Conservation (phyloP, 2,113 vertebrate species). For the Balaeniceps rex region DNA sequence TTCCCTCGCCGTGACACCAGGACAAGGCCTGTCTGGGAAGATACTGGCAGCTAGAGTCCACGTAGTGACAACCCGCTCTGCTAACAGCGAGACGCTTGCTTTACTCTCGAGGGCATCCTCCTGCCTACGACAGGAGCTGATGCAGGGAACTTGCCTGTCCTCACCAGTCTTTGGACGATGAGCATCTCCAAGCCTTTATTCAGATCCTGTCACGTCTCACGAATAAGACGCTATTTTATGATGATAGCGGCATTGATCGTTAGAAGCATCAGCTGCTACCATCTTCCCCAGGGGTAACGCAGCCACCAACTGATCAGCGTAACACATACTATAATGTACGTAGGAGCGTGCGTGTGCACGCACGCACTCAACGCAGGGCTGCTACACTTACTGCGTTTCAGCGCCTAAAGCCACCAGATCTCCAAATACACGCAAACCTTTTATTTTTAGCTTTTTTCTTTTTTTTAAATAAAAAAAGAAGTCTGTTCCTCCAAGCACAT, state of each 20-base stretch:
- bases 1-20: neutral
- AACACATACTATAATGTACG: fast-evolving
- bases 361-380: neutral
- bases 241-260: neutral
- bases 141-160: neutral
- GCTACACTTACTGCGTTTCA: too few species aligned
- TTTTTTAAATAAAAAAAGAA: neutral
- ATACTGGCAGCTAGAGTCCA: neutral
- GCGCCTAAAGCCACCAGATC: neutral
- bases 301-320: neutral
- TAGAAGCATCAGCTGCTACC: neutral
- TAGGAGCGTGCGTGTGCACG: neutral
- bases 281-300: neutral
- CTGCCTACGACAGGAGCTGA: neutral
- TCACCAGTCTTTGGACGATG: neutral
- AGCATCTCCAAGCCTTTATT: neutral
- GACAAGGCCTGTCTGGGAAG: neutral
- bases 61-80: too few species aligned
- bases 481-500: neutral
- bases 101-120: neutral
- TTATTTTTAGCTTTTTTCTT: neutral
- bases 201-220: neutral
- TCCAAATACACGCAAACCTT: neutral
- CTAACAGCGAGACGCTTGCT: neutral
- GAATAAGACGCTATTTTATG: neutral